phyloP scores from a whole-genome alignment of 2,888 invertebrate genomes.

The Cerastis leucographa region DNA sequence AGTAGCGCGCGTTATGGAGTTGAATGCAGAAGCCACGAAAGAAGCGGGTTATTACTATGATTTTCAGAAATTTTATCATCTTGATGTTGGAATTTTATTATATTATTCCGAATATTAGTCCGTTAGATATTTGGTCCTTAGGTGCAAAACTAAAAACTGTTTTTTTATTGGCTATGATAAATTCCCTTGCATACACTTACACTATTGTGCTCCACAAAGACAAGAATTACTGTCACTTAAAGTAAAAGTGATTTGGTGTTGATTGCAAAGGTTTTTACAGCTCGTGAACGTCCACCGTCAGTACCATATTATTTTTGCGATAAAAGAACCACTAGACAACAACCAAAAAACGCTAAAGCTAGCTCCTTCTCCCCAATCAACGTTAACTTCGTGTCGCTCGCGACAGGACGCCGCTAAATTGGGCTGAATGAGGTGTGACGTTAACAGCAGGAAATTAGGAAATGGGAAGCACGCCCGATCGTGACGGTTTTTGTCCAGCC shows the following conservation, averaged over 20 bases:
- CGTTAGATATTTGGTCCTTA: not conserved
- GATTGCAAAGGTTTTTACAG: not conserved
- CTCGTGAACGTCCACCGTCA: not conserved
- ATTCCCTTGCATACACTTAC: not conserved
- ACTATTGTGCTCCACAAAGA: not conserved
- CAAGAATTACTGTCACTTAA: not conserved
- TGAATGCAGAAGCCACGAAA: conserved; percentile 39
- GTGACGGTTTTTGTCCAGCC: conserved; percentile 65
- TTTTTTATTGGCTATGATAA: not conserved
- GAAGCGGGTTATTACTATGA: conserved; percentile 20
- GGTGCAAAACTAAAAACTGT: not conserved
- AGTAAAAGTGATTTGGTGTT: not conserved
- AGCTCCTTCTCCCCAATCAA: not conserved
- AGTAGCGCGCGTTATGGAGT: conserved; percentile 46
- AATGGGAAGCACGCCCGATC: conserved; percentile 68
- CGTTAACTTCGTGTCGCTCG: conserved; percentile 55
- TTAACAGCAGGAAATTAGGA: conserved; percentile 69
- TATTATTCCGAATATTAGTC: no score
- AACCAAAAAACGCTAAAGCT: conserved; percentile 17
- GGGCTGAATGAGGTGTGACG: conserved; percentile 70
- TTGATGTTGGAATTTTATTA: not conserved
- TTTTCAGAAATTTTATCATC: not conserved
- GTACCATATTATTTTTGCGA: not conserved
- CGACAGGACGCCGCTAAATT: conserved; percentile 70
- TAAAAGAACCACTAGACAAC: not conserved